These are phyloP conservation scores for Cantharis lateralis DNA, from an alignment of 2,888 invertebrate genomes.

Conservation along the genomic window DNA sequence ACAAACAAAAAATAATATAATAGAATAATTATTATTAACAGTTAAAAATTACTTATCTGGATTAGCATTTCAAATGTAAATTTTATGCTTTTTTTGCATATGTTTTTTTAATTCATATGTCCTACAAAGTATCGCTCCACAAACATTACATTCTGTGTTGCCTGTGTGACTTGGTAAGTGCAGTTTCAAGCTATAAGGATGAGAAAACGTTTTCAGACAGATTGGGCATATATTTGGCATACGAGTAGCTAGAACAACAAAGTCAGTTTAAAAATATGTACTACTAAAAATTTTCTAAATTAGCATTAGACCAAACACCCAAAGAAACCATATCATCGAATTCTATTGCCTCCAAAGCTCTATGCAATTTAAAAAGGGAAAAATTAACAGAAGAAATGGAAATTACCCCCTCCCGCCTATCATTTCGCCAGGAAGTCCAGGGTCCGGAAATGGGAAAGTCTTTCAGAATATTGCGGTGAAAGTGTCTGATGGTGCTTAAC, in stretches of 20 bases:
- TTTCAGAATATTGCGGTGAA: background rate
- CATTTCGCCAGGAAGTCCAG: background rate
- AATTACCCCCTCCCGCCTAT: background rate
- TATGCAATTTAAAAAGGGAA: background rate
- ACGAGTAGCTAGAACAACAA: background rate
- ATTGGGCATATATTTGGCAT: conserved; percentile 6
- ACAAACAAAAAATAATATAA: background rate
- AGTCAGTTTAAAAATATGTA: background rate
- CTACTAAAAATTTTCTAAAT: background rate
- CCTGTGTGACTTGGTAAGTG: conserved; percentile 18
- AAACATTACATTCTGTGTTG: conserved; percentile 10
- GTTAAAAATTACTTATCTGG: background rate
- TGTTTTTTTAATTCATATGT: conserved; percentile 14
- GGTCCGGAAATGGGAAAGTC: background rate
- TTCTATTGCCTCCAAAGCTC: background rate
- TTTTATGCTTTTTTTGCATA: conserved; percentile 12
- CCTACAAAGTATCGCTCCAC: conserved; percentile 10
- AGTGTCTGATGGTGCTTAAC: background rate
- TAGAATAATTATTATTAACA: background rate
- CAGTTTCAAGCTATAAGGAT: conserved; percentile 11
- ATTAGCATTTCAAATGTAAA: background rate
- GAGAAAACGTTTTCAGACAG: conserved; percentile 12
- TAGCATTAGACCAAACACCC: background rate
- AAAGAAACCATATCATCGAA: background rate
- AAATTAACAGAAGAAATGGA: background rate